Evolutionary conservation across 1,140 invertebrate genomes (phyloP), one percentile per base, ranked within the genome.

Genomic region (Branchinecta lynchi): DNA sequence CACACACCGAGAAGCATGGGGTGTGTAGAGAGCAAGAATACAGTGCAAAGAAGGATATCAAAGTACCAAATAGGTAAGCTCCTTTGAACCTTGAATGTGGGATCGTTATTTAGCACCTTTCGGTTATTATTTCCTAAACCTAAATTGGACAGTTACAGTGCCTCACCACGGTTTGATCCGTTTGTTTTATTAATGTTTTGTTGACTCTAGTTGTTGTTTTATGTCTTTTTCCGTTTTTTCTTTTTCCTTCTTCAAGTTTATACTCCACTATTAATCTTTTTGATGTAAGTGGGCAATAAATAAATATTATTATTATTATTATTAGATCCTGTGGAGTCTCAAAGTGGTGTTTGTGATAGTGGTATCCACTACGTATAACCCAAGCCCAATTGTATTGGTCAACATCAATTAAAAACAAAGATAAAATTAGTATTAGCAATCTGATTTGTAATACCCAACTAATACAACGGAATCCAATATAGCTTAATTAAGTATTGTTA

Each of bases 31-130:
- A 69, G 69, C 51, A 69, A 69, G 43, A 60, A 66, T 44, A 65
- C 69, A 21, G 60, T 51, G 12, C 66, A 60, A 12, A 51, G 45
- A 44, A 51, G 69, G 7, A 44, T 69, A 43, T 69, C 69, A 15
- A 20, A 65, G 43, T 69, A 69, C 45, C 69, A 69, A 65, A 51
- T 69, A 67, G 69, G 69, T 69, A 69, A 65, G 69, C 44, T 69
- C 0, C 46, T 20, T 8, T 44, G 17, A 68, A 6, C 7, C n/a
- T 43, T 43, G 43, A 68, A 10, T 21, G 32, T 10, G 5, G 51
- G 51, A 68, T 43, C 7, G 32, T 15, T 15, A 3, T 43, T 15
- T 20, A 15, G 17, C 3, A 15, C 2, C 32, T 17, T 2, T 20
- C 3, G 12, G 17, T 67, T 12, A 67, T 67, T 20, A 15, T 17